Evolutionary conservation across 2,797 vertebrate genomes (phyloP).

Genomic region (Myripristis jacobus): DNA sequence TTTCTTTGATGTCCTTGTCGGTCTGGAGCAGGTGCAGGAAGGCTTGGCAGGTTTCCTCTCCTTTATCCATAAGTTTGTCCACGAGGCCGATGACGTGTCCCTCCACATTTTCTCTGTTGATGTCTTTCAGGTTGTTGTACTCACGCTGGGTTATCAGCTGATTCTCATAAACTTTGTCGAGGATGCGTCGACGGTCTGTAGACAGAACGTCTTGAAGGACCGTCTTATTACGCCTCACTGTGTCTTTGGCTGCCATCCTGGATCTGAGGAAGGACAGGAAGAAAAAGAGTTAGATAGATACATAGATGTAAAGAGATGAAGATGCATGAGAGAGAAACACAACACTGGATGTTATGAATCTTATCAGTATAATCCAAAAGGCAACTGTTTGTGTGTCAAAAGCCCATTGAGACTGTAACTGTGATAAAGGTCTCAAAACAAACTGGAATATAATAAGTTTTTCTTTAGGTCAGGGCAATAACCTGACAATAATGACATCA

Average conservation of each 20-base stretch:
- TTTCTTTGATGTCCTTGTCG: constrained; percentile 34
- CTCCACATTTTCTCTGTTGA: constrained; percentile 21
- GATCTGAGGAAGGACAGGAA: constrained; percentile 23
- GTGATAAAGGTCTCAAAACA: too few relatives aligned
- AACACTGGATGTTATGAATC: too few relatives aligned
- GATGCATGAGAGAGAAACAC: neutral
- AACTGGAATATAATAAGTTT: too few relatives aligned
- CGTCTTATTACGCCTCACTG: constrained; percentile 55
- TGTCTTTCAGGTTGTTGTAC: constrained; percentile 67
- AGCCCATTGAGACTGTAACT: too few relatives aligned
- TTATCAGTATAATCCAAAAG: too few relatives aligned
- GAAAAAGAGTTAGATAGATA: too few relatives aligned
- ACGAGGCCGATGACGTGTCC: constrained; percentile 56
- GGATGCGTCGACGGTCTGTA: constrained; percentile 53
- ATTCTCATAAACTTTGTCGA: constrained; percentile 48
- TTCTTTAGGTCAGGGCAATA: too few relatives aligned
- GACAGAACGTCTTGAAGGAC: constrained; percentile 26
- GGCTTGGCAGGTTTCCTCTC: constrained; percentile 48
- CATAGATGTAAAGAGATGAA: neutral
- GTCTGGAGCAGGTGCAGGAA: constrained; percentile 70
- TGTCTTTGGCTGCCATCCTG: constrained; percentile 54
- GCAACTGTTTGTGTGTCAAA: too few relatives aligned
- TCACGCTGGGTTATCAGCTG: constrained; percentile 57
- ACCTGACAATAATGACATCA: too few relatives aligned
- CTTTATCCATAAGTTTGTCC: constrained; percentile 76